Evolutionary conservation across 1,140 invertebrate genomes (phyloP), one percentile per base, ranked within the genome.

Genomic region (Cataglyphis hispanica): DNA sequence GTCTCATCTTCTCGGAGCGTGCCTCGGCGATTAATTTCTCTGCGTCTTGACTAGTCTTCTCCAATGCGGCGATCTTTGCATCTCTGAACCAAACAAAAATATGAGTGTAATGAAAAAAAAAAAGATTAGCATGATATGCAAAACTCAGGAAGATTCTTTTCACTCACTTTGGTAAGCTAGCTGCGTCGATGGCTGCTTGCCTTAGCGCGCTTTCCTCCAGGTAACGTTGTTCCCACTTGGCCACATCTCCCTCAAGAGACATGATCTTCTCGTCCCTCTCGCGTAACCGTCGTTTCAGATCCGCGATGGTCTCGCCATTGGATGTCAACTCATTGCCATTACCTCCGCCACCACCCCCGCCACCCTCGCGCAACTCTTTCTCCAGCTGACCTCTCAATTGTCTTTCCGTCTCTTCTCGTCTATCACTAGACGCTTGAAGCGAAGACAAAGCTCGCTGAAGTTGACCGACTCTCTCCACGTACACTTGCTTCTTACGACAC

Each of bases 191-290:
- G 31, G 97, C 98, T 58, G 98, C 97, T 94, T 98, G 98, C 61
- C 98, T 95, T 77, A 98, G 94, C 46, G 98, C 97, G 87, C 97
- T 97, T 94, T 98, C 98, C 93, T 98, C 98, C 8, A 98, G 94
- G 94, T 98, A 98, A 64, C 97, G 96, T 95, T 98, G 98, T 94
- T 98, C 98, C 97, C 98, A 98, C 94, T 98, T 98, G 66, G 97
- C 96, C 80, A 97, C 97, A 91, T 98, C 98, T 4, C 97, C 97
- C 93, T 98, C 98, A 37, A 98, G 94, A 25, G 96, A 96, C 96
- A 98, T 97, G 53, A 98, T 97, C 89, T 97, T 97, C 93, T 98
- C 97, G 93, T 98, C 97, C 77, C 97, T 96, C 93, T 98, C 97
- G 37, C 97, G 95, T 61, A 98, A 90, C 91, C 96, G 94, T 84